Percentiles rank a stretch among this genome's conserved stretches.
These are phyloP conservation scores for Tachina grossa DNA, from an alignment of 2,888 invertebrate genomes.

Conservation along the genomic window DNA sequence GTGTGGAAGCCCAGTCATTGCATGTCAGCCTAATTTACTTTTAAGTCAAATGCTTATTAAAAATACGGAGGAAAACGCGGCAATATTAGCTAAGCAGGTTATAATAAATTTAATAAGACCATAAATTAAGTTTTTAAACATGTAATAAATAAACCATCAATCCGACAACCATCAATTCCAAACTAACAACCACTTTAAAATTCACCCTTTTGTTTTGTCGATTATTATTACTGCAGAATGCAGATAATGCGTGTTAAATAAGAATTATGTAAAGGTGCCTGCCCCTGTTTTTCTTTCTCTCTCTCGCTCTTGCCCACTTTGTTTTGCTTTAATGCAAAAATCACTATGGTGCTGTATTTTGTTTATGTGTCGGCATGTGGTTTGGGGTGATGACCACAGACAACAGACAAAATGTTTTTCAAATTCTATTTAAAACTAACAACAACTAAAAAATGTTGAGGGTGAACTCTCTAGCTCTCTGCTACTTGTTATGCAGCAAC, in stretches of 20 bases:
- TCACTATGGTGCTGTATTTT: conserved; percentile 44
- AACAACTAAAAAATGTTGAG: conserved; percentile 38
- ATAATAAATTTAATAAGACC: no score
- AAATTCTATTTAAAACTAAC: conserved; percentile 43
- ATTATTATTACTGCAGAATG: conserved; percentile 37
- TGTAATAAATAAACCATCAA: neutral
- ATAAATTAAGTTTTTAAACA: neutral
- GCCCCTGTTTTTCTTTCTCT: conserved; percentile 11
- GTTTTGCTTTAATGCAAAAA: conserved; percentile 1
- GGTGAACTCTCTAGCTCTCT: conserved; percentile 45
- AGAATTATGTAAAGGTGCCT: conserved; percentile 21
- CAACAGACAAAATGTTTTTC: conserved; percentile 66
- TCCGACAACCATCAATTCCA: neutral
- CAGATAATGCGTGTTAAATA: conserved; percentile 49
- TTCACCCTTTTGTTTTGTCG: neutral
- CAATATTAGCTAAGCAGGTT: no score
- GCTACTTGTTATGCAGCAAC: conserved; percentile 4
- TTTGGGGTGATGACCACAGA: conserved; percentile 70
- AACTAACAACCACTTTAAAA: conserved; percentile 28
- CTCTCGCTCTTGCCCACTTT: neutral
- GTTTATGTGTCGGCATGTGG: conserved; percentile 46
- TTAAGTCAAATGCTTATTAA: no score
- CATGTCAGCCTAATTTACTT: no score
- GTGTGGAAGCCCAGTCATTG: no score
- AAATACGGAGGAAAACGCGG: no score